Base-by-base conservation (phyloP, 2,888 invertebrate genomes). In the Nebria brevicollis region DNA sequence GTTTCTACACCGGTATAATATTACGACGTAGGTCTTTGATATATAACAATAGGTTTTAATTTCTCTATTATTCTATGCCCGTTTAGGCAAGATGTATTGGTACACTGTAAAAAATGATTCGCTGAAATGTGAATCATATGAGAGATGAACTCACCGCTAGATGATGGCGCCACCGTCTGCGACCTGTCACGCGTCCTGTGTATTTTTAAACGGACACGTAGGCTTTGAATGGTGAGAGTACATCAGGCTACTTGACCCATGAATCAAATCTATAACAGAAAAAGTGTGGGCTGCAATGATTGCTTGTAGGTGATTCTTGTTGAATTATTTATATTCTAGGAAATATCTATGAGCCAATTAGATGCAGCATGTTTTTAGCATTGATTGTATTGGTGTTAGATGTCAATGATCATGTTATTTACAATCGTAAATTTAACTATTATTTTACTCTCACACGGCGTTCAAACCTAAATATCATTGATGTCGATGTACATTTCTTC, bases 261-360 rank as follows among this genome's bases (percentile, higher is more conserved):
- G 73, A 41, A 73, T 73, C 73, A 73, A 73, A 73, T 73, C 73
- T 73, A 34, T 41, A 73, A 42, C n/a, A 43, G 72, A 72, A 20
- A 70, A 43, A 15, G 41, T 73, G 73, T 73, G 73, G 73, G 73
- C 10, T 43, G 15, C 11, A 15, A 41, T 41, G 41, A 73, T 73
- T 73, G 43, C 73, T 42, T 73, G 73, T 73, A 73, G 73, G 73
- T 73, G 73, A 73, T 73, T 41, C 54, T 54, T 42, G 41, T 73
- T 73, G 73, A 73, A 13, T 73, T 42, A 73, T 73, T 73, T 73
- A 73, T 73, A 42, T 73, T 41, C 73, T 73, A 73, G 73, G 73
- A 73, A 73, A 73, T 34, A 73, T 42, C 73, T 41, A 15, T 41
- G 42, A 42, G 41, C 73, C 73, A 73, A 73, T 73, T 73, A 73